Percentiles rank a stretch among this genome's conserved stretches.
These are phyloP conservation scores for Kryptolebias marmoratus DNA, from an alignment of 2,113 vertebrate species.

Conservation along the genomic window DNA sequence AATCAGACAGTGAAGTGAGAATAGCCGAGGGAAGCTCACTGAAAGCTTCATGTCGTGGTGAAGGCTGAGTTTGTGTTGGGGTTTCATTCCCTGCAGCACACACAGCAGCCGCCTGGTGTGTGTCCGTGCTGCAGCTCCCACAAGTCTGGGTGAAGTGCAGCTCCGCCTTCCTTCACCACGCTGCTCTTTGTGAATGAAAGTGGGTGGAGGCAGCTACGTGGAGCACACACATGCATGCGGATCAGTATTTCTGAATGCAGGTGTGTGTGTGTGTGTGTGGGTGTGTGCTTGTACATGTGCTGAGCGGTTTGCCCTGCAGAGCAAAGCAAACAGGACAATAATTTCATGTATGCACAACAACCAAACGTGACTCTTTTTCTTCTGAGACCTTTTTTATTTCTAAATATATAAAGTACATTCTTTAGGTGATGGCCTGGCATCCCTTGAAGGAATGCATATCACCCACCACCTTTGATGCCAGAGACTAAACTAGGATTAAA, in stretches of 20 bases:
- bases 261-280: constrained; percentile 21
- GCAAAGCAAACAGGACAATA: constrained; percentile 52
- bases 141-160: constrained; percentile 33
- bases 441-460: too few species aligned
- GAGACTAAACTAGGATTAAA: too few species aligned
- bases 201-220: constrained; percentile 42
- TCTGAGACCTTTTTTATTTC: background rate
- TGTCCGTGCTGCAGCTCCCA: constrained; percentile 48
- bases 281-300: constrained; percentile 27
- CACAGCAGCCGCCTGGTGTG: constrained; percentile 29
- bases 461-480: too few species aligned
- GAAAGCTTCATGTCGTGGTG: background rate
- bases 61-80: background rate
- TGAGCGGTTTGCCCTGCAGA: constrained; percentile 23
- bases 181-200: constrained; percentile 68
- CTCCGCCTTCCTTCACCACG: constrained; percentile 41
- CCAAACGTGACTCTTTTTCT: background rate
- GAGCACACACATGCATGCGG: constrained; percentile 26
- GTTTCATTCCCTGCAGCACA: constrained; percentile 18
- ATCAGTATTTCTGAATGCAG: constrained; percentile 29
- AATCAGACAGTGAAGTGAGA: constrained; percentile 7
- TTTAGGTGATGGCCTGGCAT: too few species aligned
- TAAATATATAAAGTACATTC: too few species aligned
- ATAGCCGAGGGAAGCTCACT: background rate
- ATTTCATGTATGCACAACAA: background rate